A percentile compares a stretch with the other conserved stretches of the same genome.
Evolutionary conservation across 64 coral and sea anemone species (phyloP).

Genomic region (Cladopsammia gracilis): DNA sequence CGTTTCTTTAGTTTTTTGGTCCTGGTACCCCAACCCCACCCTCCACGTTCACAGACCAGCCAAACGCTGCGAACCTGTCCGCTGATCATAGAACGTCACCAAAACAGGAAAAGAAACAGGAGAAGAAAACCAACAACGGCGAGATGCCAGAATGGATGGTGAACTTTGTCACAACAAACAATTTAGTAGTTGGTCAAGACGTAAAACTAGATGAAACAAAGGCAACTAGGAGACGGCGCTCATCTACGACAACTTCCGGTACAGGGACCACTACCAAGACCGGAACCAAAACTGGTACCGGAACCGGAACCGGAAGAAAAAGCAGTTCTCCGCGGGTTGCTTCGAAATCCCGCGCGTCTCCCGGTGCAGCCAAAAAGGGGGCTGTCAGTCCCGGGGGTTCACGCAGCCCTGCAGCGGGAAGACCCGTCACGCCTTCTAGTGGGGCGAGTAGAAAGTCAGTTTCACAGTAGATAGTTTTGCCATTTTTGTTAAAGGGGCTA

Average conservation of each 20-base stretch:
- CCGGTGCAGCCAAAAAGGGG: background rate
- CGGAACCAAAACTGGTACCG: constrained; percentile 30
- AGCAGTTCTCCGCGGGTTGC: background rate
- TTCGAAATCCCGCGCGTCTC: constrained; percentile 34
- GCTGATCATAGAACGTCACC: background rate
- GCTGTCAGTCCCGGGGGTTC: background rate
- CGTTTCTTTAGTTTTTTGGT: constrained; percentile 42
- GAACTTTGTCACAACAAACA: constrained; percentile 69
- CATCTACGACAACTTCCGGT: constrained; percentile 7
- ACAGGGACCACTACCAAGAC: background rate
- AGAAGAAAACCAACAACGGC: constrained; percentile 49
- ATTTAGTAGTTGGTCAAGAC: constrained; percentile 65
- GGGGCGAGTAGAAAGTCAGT: background rate
- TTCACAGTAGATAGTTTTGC: background rate
- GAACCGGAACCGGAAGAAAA: constrained; percentile 55
- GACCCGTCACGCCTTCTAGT: constrained; percentile 18
- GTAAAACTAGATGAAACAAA: constrained; percentile 69
- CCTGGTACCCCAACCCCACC: constrained; percentile 38
- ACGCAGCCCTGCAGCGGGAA: background rate
- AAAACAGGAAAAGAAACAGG: constrained; percentile 20
- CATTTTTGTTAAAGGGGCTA: no score
- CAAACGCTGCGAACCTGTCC: background rate
- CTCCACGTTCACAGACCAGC: constrained; percentile 1
- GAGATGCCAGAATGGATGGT: constrained; percentile 83
- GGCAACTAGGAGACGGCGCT: background rate